These are phyloP conservation scores for Octopus bimaculoides DNA, from an alignment of 1,140 invertebrate species.

Conservation along the genomic window DNA sequence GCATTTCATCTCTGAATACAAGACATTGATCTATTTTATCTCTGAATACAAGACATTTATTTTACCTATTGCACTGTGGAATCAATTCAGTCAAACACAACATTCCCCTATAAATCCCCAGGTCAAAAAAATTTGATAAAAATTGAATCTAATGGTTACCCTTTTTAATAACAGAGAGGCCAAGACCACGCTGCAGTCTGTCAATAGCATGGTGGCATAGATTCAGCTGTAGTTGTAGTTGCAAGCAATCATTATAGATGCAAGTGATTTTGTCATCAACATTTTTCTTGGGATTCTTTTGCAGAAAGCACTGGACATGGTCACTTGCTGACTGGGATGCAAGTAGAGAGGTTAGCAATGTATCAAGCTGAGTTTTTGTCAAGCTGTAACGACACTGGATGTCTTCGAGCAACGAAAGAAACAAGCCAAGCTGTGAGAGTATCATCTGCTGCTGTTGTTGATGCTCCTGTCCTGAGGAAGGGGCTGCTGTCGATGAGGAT, in stretches of 20 bases:
- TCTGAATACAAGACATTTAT: no score
- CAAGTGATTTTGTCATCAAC: conserved; percentile 67
- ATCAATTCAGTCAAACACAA: no score
- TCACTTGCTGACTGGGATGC: conserved; percentile 37
- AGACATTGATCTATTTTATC: no score
- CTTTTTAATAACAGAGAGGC: conserved; percentile 15
- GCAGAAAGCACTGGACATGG: conserved; percentile 48
- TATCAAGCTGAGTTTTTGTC: conserved; percentile 65
- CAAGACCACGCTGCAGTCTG: conserved; percentile 65
- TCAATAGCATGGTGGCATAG: conserved; percentile 71
- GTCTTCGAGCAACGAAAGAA: conserved; percentile 69
- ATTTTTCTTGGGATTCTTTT: conserved; percentile 43
- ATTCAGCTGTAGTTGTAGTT: conserved; percentile 78
- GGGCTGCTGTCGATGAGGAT: not conserved
- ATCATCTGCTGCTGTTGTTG: conserved; percentile 51
- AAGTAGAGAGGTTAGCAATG: conserved; percentile 34
- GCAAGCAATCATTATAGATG: conserved; percentile 76
- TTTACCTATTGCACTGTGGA: no score
- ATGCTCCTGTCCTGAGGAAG: conserved; percentile 56
- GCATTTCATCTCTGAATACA: no score
- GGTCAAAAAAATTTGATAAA: no score
- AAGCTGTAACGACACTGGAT: conserved; percentile 81
- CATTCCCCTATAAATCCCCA: no score
- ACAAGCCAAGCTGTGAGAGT: conserved; percentile 49
- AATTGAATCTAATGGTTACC: not conserved